Evolutionary conservation across 2,797 vertebrate genomes (phyloP), one percentile per base, ranked within the genome.

Genomic region (Melanotaenia boesemani): DNA sequence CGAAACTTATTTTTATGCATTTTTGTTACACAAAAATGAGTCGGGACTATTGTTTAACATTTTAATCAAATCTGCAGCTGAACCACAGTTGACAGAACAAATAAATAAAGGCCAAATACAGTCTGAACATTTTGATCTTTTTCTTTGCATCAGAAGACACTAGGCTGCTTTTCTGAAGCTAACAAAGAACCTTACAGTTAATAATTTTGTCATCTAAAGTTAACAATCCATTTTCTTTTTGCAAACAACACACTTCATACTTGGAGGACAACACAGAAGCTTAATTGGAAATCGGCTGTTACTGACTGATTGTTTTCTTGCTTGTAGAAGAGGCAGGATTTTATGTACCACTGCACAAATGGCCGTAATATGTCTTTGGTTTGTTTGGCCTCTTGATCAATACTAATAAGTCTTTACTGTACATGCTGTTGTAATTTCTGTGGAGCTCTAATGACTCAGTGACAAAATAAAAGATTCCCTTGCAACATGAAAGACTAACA

Each of bases 321-420:
- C 2, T 74, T 60, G 44, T 63, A 65, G 34, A 63, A 68, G 58
- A 73, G 63, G n/a, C 22, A 66, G 6, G 6, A 55, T 67, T 65
- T 2, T 39, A 20, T 76, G 26, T 63, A 56, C 7, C 44, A 6
- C 59, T 46, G 57, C 56, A 61, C 57, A 76, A 79, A 80, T 81
- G 52, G 30, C 50, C 0, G 0, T 79, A 64, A 82, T 85, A 56
- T 50, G 36, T 80, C 77, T 77, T 39, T 71, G 64, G 48, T 52
- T 76, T 79, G 69, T 65, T 85, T 83, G 37, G 36, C 54, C 20
- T 83, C 28, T 30, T 52, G 68, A 83, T 83, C 82, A 79, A 82
- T 87, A 72, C 74, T 61, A 72, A 75, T 77, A 81, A 63, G 13
- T 72, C 57, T 65, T 68, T 64, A 60, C 59, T 63, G 36, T 50